A percentile compares a stretch with the other conserved stretches of the same genome.
Evolutionary conservation across 1,140 invertebrate species (phyloP).

Genomic region (Helicoverpa zea): DNA sequence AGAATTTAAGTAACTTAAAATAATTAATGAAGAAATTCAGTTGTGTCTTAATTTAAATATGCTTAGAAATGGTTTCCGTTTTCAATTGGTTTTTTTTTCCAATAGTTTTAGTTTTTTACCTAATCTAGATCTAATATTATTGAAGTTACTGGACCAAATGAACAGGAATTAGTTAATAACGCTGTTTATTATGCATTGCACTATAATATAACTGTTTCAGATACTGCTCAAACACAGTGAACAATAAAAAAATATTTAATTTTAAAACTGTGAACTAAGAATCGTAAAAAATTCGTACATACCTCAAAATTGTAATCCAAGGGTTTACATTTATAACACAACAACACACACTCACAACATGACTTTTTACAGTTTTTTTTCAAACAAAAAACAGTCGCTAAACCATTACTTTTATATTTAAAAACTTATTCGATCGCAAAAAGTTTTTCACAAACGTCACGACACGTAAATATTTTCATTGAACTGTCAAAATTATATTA

Average conservation of each 20-base stretch:
- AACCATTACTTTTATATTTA: neutral
- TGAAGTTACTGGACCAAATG: too few relatives aligned
- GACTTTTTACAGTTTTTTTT: slow-evolving; percentile 27
- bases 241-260: neutral
- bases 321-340: slow-evolving; percentile 26
- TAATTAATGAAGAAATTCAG: too few relatives aligned
- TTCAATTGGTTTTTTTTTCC: too few relatives aligned
- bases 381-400: neutral
- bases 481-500: slow-evolving; percentile 76
- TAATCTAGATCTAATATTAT: too few relatives aligned
- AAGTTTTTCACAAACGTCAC: slow-evolving; percentile 62
- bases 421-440: slow-evolving; percentile 15
- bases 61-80: too few relatives aligned
- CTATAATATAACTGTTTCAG: too few relatives aligned
- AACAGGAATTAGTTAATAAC: too few relatives aligned
- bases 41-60: too few relatives aligned
- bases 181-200: too few relatives aligned
- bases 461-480: slow-evolving; percentile 77
- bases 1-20: too few relatives aligned
- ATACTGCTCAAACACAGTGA: neutral
- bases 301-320: slow-evolving; percentile 34
- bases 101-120: too few relatives aligned
- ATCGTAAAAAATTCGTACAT: slow-evolving; percentile 15
- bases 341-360: slow-evolving; percentile 48
- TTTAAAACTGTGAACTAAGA: neutral